Percentiles rank a stretch among this genome's conserved stretches.
phyloP scores from a whole-genome alignment of 1,140 invertebrate species.

The Bombyx mandarina region DNA sequence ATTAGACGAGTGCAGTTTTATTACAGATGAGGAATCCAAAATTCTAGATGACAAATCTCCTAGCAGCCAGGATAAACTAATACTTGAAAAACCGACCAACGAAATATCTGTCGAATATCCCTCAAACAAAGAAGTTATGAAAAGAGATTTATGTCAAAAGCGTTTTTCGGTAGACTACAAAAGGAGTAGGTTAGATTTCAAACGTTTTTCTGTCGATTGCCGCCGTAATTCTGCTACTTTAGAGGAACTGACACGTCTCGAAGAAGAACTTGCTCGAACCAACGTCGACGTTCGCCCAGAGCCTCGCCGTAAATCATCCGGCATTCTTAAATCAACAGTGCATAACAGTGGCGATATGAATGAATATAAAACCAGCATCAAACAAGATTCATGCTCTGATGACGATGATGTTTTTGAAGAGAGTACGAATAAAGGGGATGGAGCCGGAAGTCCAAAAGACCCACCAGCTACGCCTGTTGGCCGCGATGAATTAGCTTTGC shows the following conservation, averaged over 20 bases:
- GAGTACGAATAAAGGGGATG: slow-evolving; percentile 12
- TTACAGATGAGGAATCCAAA: slow-evolving; percentile 8
- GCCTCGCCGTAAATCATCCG: slow-evolving; percentile 58
- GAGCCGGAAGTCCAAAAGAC: slow-evolving; percentile 71
- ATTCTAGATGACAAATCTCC: slow-evolving; percentile 6
- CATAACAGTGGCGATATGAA: slow-evolving; percentile 40
- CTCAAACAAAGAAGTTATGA: slow-evolving; percentile 37
- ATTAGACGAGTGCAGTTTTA: neutral
- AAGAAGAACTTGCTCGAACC: slow-evolving; percentile 52
- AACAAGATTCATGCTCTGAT: slow-evolving; percentile 42
- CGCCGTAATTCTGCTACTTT: slow-evolving; percentile 48
- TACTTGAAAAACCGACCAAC: slow-evolving; percentile 27
- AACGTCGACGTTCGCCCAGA: slow-evolving; percentile 46
- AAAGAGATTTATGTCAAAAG: slow-evolving; percentile 45
- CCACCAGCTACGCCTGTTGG: slow-evolving; percentile 82
- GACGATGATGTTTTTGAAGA: slow-evolving; percentile 66
- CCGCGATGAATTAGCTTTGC: slow-evolving; percentile 80
- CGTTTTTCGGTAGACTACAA: slow-evolving; percentile 58
- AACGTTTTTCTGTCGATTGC: slow-evolving; percentile 55
- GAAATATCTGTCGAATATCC: slow-evolving; percentile 29
- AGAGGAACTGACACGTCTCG: slow-evolving; percentile 49
- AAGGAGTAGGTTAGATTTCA: slow-evolving; percentile 48
- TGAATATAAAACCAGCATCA: slow-evolving; percentile 28
- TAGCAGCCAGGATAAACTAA: slow-evolving; percentile 17
- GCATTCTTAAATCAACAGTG: slow-evolving; percentile 64